These are phyloP conservation scores for Clarias magur DNA, from an alignment of 2,113 vertebrate genomes.

Conservation along the genomic window DNA sequence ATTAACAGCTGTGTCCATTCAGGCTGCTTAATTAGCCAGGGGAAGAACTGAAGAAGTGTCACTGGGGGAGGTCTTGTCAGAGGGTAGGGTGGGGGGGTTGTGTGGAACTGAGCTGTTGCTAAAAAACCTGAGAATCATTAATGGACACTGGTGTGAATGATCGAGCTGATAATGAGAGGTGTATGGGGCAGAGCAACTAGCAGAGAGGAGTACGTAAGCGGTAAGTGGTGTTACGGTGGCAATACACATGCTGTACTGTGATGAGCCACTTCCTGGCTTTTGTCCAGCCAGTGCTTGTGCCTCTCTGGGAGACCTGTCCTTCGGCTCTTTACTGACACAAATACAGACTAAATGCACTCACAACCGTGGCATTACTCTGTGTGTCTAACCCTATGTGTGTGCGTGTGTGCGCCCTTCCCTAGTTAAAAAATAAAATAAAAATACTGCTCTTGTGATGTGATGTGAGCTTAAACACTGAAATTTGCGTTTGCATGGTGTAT, in stretches of 20 bases:
- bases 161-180: slow-evolving; percentile 4
- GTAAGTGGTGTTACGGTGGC: background rate
- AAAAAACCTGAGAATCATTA: background rate
- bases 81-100: background rate
- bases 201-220: background rate
- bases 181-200: background rate
- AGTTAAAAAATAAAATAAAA: slow-evolving; percentile 26
- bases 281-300: slow-evolving; percentile 38
- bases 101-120: slow-evolving; percentile 14
- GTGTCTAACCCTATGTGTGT: slow-evolving; percentile 22
- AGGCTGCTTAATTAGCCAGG: slow-evolving; percentile 32
- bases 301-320: slow-evolving; percentile 45
- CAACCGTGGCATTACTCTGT: slow-evolving; percentile 22
- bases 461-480: slow-evolving; percentile 10
- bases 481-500: slow-evolving; percentile 21
- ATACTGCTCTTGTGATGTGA: slow-evolving; percentile 5
- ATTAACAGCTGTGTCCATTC: slow-evolving; percentile 13
- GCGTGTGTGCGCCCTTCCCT: slow-evolving; percentile 39
- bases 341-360: slow-evolving; percentile 48
- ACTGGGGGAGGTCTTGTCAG: background rate
- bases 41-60: background rate
- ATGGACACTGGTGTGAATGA: slow-evolving; percentile 18
- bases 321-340: slow-evolving; percentile 50
- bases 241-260: background rate
- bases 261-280: slow-evolving; percentile 5